These are phyloP conservation scores for Neotragus moschatus DNA, from an alignment of 2,113 vertebrate species.

Conservation along the genomic window DNA sequence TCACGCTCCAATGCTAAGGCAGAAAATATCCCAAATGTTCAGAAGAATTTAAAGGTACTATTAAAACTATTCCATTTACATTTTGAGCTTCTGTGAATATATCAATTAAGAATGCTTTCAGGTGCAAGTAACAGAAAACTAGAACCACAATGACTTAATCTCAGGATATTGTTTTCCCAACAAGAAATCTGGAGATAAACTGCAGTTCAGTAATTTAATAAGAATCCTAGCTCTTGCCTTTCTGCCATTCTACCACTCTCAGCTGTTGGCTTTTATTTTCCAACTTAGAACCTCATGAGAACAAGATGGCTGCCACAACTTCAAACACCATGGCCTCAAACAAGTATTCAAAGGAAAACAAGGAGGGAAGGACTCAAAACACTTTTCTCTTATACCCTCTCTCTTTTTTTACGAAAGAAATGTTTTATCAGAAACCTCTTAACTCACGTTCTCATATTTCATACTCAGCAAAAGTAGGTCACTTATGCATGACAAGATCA, in stretches of 20 bases:
- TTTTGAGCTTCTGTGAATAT: not conserved
- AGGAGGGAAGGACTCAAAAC: not conserved
- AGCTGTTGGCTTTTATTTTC: not conserved
- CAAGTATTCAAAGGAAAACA: not conserved
- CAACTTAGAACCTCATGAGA: not conserved
- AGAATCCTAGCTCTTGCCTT: not conserved
- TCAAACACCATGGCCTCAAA: not conserved
- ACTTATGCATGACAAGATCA: not conserved
- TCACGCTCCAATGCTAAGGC: not conserved
- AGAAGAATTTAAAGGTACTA: not conserved
- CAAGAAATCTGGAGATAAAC: not conserved
- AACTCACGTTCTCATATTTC: not conserved
- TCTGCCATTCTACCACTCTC: not conserved
- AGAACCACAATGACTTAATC: not conserved
- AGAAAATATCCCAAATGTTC: not conserved
- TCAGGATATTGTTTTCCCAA: not conserved
- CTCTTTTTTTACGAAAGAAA: constrained; percentile 5
- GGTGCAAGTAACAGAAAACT: not conserved
- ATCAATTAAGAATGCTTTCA: not conserved
- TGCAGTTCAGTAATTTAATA: not conserved
- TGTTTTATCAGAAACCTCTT: constrained; percentile 8
- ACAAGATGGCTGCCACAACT: not conserved
- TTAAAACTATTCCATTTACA: not conserved
- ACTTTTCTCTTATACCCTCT: not conserved
- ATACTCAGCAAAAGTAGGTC: not conserved